Base-by-base conservation (phyloP, 2,888 invertebrate species). In the Eupithecia abbreviata region DNA sequence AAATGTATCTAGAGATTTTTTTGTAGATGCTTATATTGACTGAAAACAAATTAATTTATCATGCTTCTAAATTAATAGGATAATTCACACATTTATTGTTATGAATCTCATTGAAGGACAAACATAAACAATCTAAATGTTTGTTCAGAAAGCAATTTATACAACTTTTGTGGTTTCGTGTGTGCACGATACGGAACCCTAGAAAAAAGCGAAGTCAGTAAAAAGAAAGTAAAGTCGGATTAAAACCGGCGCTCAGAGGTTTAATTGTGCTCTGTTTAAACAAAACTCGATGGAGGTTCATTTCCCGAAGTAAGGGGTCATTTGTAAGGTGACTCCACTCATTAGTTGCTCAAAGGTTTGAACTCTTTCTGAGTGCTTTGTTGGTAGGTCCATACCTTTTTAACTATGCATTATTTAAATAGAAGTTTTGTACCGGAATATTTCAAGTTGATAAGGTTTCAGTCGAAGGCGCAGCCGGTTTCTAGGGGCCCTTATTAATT, bases 221-320 rank as follows among this genome's bases (percentile, higher is more conserved):
- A 92, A 92, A 90, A 88, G 87, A 86, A 84, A 85, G 82, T 86
- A 85, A 89, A 90, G 84, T 84, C 83, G 88, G 91, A 91, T 91
- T 91, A 91, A 93, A 92, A 93, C 89, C 87, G 86, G 91, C 91
- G 91, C 92, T 92, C 91, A 90, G 81, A 87, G 90, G 86, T 92
- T 94, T 94, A 94, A 95, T 95, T 94, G 93, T 93, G 90, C 90
- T 86, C 90, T 93, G 91, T 93, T 94, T 92, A 94, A 94, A 94
- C 91, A 93, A 91, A 93, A 92, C 90, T 87, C 83, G 80, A 85
- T 73, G 71, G 49, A 77, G 66, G 82, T 87, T 87, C 86, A 86
- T 87, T 90, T 90, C 88, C 62, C 87, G 87, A 87, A 89, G 89
- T 88, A 91, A 91, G 91, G 91, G 90, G 89, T 80, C 58, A 80